phyloP scores from a whole-genome alignment of 1,140 invertebrate species.

The Lordiphosa mommai region DNA sequence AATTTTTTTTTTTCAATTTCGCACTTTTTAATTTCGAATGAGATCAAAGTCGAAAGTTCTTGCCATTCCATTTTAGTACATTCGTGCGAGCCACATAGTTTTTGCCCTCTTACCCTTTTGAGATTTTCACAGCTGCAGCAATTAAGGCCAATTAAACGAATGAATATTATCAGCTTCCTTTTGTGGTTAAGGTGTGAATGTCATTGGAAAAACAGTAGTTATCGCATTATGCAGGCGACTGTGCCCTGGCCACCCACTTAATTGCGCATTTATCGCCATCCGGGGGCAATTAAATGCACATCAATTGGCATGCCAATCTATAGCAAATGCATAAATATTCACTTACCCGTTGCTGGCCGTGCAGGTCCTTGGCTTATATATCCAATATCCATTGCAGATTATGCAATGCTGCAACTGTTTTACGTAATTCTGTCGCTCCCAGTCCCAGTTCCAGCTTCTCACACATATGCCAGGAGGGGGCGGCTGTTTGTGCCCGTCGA shows the following conservation, averaged over 20 bases:
- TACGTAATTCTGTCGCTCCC: conserved; percentile 6
- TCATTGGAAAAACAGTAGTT: conserved; percentile 7
- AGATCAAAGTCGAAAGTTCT: no score
- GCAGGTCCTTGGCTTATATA: neutral
- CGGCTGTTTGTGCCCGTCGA: conserved; percentile 17
- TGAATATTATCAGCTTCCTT: conserved; percentile 11
- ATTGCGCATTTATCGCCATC: conserved; percentile 18
- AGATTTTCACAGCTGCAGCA: conserved; percentile 4
- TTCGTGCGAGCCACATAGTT: neutral
- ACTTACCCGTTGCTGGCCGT: neutral
- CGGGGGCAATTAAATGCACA: conserved; percentile 22
- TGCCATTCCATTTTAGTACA: no score
- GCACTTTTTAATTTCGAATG: no score
- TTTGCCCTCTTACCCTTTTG: neutral
- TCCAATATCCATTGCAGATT: conserved; percentile 2
- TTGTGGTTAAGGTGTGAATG: conserved; percentile 11
- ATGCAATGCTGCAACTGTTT: conserved; percentile 7
- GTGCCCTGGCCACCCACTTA: conserved; percentile 1
- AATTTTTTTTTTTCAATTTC: no score
- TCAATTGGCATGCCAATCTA: conserved; percentile 10
- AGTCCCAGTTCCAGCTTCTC: neutral
- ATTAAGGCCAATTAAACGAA: conserved; percentile 10
- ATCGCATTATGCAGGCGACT: conserved; percentile 1
- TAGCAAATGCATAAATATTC: conserved; percentile 9
- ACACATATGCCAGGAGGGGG: conserved; percentile 18